Percentiles rank a stretch among this genome's conserved stretches.
These are phyloP conservation scores for Casuarius casuarius DNA, from an alignment of 2,113 vertebrate genomes.

Conservation along the genomic window DNA sequence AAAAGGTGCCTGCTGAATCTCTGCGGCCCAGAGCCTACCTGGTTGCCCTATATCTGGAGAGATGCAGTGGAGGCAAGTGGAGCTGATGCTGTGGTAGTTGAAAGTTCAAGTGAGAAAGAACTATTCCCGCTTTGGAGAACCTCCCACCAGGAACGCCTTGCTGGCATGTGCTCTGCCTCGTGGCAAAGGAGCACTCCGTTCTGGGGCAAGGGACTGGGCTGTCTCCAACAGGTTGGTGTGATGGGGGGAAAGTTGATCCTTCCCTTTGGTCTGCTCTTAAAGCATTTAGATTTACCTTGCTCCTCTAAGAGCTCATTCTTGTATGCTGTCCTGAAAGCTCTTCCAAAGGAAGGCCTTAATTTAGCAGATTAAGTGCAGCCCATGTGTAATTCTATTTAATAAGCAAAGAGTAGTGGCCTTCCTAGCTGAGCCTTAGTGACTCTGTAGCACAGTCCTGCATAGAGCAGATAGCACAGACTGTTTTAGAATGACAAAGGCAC, in stretches of 20 bases:
- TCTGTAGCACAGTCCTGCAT: not conserved
- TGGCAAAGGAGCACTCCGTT: not conserved
- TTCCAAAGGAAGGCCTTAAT: not conserved
- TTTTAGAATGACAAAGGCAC: not conserved
- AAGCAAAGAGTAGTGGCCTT: not conserved
- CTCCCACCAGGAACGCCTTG: not conserved
- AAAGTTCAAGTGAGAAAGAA: not conserved
- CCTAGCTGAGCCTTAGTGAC: not conserved
- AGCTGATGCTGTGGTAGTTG: not conserved
- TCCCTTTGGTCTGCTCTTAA: not conserved
- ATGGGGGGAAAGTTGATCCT: not conserved
- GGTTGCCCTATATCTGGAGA: not conserved
- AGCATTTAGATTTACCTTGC: not conserved
- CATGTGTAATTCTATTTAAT: not conserved
- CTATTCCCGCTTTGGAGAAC: not conserved
- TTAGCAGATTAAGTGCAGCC: not conserved
- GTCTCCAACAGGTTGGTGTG: not conserved
- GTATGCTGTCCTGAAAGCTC: not conserved
- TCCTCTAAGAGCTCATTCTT: not conserved
- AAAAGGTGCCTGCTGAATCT: not conserved
- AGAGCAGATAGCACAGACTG: not conserved
- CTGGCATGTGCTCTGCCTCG: not conserved
- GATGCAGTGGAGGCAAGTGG: not conserved
- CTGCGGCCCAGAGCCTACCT: fast-evolving
- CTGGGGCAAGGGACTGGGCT: not conserved